Conservation (phyloP, 2,888 invertebrate genomes). For the Anthophora plumipes region DNA sequence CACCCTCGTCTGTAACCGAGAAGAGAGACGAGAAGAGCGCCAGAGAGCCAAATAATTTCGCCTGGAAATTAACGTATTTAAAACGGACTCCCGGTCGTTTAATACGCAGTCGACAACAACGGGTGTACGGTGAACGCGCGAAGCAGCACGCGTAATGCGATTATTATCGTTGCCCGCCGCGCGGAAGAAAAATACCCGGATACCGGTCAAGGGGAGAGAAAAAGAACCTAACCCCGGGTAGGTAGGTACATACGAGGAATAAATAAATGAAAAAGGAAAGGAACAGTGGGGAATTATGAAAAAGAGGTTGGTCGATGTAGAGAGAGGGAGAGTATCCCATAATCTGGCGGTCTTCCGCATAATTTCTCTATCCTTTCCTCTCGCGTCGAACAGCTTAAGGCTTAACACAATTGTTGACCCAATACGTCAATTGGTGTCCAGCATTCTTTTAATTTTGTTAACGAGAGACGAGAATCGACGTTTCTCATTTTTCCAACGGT, state of each 20-base stretch:
- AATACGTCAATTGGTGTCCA: too few relatives aligned
- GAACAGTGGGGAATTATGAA: slow-evolving; percentile 2
- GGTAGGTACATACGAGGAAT: background rate
- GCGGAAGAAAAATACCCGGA: slow-evolving; percentile 41
- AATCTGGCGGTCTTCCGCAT: slow-evolving; percentile 31
- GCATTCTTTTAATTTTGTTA: too few relatives aligned
- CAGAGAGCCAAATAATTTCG: slow-evolving; percentile 45
- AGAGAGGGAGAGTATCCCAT: slow-evolving; percentile 9
- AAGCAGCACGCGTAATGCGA: slow-evolving; percentile 39
- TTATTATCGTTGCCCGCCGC: slow-evolving; percentile 46
- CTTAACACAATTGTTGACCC: too few relatives aligned
- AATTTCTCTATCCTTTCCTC: slow-evolving; percentile 43
- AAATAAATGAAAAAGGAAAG: background rate
- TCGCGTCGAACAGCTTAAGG: background rate
- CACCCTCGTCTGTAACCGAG: background rate
- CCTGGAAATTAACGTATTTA: slow-evolving; percentile 56
- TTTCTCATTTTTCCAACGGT: too few relatives aligned
- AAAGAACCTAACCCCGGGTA: background rate
- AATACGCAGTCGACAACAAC: slow-evolving; percentile 24
- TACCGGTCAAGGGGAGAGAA: background rate
- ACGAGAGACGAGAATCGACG: too few relatives aligned
- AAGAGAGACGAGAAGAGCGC: background rate
- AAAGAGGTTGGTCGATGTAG: slow-evolving; percentile 15
- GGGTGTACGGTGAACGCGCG: slow-evolving; percentile 14
- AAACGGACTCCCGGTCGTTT: slow-evolving; percentile 25